phyloP scores from a whole-genome alignment of 2,888 invertebrate genomes.

The Cremastinae sp. region DNA sequence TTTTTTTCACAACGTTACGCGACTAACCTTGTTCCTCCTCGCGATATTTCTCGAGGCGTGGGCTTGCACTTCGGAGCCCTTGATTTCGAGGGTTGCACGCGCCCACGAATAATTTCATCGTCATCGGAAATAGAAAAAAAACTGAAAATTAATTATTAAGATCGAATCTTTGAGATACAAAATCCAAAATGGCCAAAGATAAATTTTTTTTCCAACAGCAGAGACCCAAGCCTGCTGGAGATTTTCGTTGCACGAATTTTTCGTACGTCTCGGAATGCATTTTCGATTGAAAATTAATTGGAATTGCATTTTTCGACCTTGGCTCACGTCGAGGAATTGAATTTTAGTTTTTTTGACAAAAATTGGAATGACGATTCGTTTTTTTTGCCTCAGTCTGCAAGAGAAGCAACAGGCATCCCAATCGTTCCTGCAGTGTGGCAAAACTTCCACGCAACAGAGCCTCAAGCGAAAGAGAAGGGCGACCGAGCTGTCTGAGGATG shows the following conservation, averaged over 20 bases:
- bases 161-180: background rate
- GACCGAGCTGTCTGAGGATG: conserved; percentile 76
- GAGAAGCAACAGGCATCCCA: conserved; percentile 73
- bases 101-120: background rate
- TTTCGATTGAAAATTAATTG: background rate
- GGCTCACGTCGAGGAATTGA: background rate
- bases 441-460: conserved; percentile 66
- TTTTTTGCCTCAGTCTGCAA: conserved; percentile 70
- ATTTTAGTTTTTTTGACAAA: background rate
- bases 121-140: background rate
- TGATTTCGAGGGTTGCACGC: conserved; percentile 13
- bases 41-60: conserved; percentile 27
- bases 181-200: conserved; percentile 24
- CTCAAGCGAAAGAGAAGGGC: conserved; percentile 75
- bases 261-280: background rate
- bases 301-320: background rate
- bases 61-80: conserved; percentile 13
- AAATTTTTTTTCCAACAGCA: conserved; percentile 14
- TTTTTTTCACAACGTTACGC: conserved; percentile 22
- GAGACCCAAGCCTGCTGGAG: background rate
- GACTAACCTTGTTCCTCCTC: conserved; percentile 47
- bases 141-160: background rate
- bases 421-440: conserved; percentile 72
- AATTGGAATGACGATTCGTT: background rate
- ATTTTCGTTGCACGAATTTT: background rate